phyloP scores from a whole-genome alignment of 2,797 vertebrate genomes.

The Gallinago stenura region DNA sequence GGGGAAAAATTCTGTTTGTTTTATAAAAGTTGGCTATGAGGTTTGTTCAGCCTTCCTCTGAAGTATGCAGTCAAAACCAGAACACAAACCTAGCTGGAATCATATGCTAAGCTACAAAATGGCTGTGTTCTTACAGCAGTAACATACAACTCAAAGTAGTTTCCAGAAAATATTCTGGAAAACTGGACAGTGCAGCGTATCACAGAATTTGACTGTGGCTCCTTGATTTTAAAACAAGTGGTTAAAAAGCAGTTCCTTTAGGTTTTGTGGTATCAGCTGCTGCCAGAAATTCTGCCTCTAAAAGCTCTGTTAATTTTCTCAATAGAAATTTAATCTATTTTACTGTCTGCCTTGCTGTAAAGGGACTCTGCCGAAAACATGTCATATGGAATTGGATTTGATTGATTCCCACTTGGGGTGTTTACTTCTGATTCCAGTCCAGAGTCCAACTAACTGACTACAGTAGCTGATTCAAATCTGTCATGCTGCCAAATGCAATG shows the following conservation, averaged over 20 bases:
- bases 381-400: neutral
- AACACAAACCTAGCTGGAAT: neutral
- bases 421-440: constrained; percentile 31
- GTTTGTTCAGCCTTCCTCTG: neutral
- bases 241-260: neutral
- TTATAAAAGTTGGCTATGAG: neutral
- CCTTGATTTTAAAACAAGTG: neutral
- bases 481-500: constrained; percentile 22
- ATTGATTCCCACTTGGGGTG: neutral
- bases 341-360: neutral
- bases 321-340: neutral
- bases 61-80: neutral
- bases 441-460: constrained; percentile 7
- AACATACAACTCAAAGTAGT: neutral
- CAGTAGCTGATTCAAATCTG: constrained; percentile 19
- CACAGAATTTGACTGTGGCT: neutral
- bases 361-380: neutral
- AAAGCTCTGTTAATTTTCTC: neutral
- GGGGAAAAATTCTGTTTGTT: neutral
- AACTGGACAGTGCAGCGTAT: neutral
- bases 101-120: neutral
- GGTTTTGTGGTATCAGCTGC: neutral
- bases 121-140: neutral
- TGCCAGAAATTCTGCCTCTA: neutral
- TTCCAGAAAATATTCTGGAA: neutral